Conservation (phyloP, 2,113 vertebrate genomes). For the Eolophus roseicapilla region DNA sequence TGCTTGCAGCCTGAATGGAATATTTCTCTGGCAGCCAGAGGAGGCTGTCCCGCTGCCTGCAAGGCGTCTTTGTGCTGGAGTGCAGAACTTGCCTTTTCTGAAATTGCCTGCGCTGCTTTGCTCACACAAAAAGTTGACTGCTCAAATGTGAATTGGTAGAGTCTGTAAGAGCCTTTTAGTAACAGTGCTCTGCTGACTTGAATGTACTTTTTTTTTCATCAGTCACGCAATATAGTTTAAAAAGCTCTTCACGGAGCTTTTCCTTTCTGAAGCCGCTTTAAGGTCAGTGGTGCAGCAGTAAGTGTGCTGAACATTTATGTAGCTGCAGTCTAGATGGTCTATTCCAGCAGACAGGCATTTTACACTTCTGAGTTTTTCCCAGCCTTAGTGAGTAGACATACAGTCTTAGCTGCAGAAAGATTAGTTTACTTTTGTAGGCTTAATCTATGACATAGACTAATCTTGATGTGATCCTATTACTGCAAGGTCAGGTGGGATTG, state of each 20-base stretch:
- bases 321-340: neutral
- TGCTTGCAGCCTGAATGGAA: neutral
- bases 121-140: neutral
- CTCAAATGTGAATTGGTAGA: neutral
- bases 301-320: rapidly evolving
- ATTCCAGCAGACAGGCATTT: neutral
- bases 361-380: neutral
- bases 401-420: conserved; percentile 7
- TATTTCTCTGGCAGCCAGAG: neutral
- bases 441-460: conserved; percentile 59
- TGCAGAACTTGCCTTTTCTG: neutral
- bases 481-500: conserved; percentile 48
- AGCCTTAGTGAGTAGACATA: neutral
- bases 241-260: neutral
- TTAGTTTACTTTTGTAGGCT: conserved; percentile 33
- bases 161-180: neutral
- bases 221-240: neutral
- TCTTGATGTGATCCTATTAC: conserved; percentile 70
- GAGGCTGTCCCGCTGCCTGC: neutral
- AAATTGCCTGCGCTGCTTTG: neutral
- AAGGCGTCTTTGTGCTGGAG: neutral
- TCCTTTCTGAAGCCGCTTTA: neutral
- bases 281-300: neutral
- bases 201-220: neutral
- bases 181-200: neutral